These are phyloP conservation scores for Euborellia annulipes DNA, from an alignment of 1,140 invertebrate species.

Conservation along the genomic window DNA sequence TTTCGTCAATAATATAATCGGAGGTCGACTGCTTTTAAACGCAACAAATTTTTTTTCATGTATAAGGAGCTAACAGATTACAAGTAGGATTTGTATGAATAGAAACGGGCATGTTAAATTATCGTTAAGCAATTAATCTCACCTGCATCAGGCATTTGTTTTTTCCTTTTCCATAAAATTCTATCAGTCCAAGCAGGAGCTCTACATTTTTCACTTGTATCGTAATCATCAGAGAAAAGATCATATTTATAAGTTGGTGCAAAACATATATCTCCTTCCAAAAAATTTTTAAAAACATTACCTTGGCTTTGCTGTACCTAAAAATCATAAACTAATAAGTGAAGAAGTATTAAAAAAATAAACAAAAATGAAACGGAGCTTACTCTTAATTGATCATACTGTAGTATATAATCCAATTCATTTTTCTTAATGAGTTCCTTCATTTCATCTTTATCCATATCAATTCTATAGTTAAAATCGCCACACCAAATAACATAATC, in stretches of 20 bases:
- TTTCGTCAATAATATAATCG: too few relatives aligned
- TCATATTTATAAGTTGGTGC: constrained; percentile 99
- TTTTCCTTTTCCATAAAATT: constrained; percentile 74
- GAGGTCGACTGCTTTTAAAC: too few relatives aligned
- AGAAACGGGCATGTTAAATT: too few relatives aligned
- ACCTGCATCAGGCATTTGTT: constrained; percentile 51
- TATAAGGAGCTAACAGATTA: too few relatives aligned
- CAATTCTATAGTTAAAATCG: constrained; percentile 98
- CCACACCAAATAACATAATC: constrained; percentile 99
- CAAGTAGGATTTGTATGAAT: too few relatives aligned
- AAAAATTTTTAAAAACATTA: constrained; percentile 88
- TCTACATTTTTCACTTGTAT: constrained; percentile 95
- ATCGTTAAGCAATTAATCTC: too few relatives aligned
- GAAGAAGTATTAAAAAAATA: neutral
- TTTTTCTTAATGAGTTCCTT: constrained; percentile 66
- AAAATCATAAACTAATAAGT: constrained; percentile 9
- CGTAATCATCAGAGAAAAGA: constrained; percentile 96
- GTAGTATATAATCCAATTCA: constrained; percentile 61
- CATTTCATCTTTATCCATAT: constrained; percentile 89
- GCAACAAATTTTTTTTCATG: too few relatives aligned
- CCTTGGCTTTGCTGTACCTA: constrained; percentile 57
- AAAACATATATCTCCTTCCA: constrained; percentile 85
- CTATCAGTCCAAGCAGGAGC: constrained; percentile 97
- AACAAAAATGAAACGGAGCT: constrained; percentile 6
- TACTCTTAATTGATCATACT: constrained; percentile 75